Conservation (phyloP, 35 echinoderm and acorn worm genomes). For the Heliocidaris tuberculata region DNA sequence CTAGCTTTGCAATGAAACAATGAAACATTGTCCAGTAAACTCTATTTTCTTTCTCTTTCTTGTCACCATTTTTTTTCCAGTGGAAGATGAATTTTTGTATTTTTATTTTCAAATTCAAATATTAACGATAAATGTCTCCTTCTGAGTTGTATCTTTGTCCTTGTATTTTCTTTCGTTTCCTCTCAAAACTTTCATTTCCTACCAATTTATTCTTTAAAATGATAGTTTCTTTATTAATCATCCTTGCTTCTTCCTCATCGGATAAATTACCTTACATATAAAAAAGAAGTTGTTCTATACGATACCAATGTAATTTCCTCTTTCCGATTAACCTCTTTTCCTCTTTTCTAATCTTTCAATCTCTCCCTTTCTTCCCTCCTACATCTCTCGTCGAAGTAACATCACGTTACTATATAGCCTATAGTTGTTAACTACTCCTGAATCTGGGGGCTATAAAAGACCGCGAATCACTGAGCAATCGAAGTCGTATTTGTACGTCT, state of each 20-base stretch:
- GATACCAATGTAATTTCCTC: not conserved
- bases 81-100: no score
- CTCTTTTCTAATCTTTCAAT: not conserved
- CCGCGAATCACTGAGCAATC: not conserved
- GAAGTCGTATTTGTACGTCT: not conserved
- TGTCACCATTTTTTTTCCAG: no score
- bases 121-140: no score
- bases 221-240: not conserved
- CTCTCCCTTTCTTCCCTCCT: not conserved
- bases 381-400: not conserved
- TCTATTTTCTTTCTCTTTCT: no score
- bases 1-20: no score
- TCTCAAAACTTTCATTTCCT: no score
- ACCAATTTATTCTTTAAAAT: no score
- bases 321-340: not conserved
- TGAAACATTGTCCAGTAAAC: no score
- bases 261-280: no score
- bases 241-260: not conserved
- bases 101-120: no score
- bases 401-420: not conserved
- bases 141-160: no score
- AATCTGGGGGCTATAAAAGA: not conserved
- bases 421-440: not conserved
- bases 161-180: no score
- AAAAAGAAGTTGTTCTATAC: not conserved